These are phyloP conservation scores for Branchipolynoe longqiensis DNA, from an alignment of 2,888 invertebrate species.

Conservation along the genomic window DNA sequence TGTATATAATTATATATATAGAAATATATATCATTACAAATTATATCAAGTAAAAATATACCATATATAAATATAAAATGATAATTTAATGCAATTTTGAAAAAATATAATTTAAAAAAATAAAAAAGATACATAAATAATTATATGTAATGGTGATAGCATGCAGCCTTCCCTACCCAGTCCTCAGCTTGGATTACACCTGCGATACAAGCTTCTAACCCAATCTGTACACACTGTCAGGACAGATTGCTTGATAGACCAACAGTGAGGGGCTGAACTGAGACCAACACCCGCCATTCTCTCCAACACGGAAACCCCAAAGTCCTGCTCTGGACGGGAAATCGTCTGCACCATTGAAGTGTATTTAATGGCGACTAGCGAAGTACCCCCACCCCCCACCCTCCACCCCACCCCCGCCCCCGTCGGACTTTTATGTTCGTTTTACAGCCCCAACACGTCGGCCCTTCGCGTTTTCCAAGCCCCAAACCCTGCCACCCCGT, in stretches of 20 bases:
- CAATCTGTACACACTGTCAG: too few species aligned
- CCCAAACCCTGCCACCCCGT: too few species aligned
- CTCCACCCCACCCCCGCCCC: too few species aligned
- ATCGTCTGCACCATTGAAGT: conserved; percentile 42
- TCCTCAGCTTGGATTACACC: too few species aligned
- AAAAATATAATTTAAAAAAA: background rate
- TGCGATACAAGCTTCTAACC: too few species aligned
- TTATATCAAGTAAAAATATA: background rate
- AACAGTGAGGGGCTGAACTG: too few species aligned
- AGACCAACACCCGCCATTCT: too few species aligned
- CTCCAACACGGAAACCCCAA: conserved; percentile 39
- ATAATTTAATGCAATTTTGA: background rate
- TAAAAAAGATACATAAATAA: too few species aligned
- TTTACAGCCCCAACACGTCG: background rate
- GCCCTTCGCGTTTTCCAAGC: background rate
- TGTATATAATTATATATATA: conserved; percentile 61
- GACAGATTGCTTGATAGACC: too few species aligned
- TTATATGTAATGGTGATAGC: too few species aligned
- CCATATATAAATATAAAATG: background rate
- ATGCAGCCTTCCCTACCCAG: too few species aligned
- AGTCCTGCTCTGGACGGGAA: background rate
- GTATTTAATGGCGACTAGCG: conserved; percentile 27
- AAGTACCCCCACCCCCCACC: too few species aligned
- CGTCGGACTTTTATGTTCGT: conserved; percentile 38
- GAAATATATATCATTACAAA: conserved; percentile 31